phyloP scores from a whole-genome alignment of 2,797 vertebrate genomes.

The Acestrorhynchus altus region DNA sequence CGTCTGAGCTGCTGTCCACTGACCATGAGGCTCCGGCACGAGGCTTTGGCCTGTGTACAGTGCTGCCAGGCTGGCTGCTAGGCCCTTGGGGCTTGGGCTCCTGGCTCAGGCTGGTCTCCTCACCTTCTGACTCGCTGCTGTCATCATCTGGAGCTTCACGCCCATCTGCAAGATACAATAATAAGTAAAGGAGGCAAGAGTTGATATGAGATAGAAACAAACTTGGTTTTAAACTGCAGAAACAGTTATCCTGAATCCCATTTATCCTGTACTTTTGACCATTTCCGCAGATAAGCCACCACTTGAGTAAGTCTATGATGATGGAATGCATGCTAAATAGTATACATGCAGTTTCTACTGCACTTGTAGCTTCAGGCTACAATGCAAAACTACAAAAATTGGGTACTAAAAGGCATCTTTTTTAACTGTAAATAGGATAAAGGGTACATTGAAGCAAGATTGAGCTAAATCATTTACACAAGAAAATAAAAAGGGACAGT shows the following conservation, averaged over 20 bases:
- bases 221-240: too few relatives aligned
- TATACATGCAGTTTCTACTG: too few relatives aligned
- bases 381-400: background rate
- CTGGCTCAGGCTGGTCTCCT: slow-evolving; percentile 83
- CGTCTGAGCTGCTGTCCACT: slow-evolving; percentile 90
- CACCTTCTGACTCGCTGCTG: slow-evolving; percentile 95
- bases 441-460: background rate
- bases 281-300: background rate
- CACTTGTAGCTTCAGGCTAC: too few relatives aligned
- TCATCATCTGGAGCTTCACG: slow-evolving; percentile 90
- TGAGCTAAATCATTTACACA: background rate
- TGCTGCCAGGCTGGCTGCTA: slow-evolving; percentile 81
- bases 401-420: too few relatives aligned
- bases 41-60: slow-evolving; percentile 80
- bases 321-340: too few relatives aligned
- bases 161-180: slow-evolving; percentile 70
- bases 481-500: background rate
- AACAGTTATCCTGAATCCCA: background rate
- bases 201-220: too few relatives aligned
- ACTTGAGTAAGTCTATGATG: background rate
- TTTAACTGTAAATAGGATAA: too few relatives aligned
- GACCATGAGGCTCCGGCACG: slow-evolving; percentile 78
- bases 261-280: background rate
- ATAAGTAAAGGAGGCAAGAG: background rate
- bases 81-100: slow-evolving; percentile 73